These are phyloP conservation scores for Mnemiopsis leidyi DNA, from an alignment of 37 sponge, comb jelly and placozoan species.

Conservation along the genomic window DNA sequence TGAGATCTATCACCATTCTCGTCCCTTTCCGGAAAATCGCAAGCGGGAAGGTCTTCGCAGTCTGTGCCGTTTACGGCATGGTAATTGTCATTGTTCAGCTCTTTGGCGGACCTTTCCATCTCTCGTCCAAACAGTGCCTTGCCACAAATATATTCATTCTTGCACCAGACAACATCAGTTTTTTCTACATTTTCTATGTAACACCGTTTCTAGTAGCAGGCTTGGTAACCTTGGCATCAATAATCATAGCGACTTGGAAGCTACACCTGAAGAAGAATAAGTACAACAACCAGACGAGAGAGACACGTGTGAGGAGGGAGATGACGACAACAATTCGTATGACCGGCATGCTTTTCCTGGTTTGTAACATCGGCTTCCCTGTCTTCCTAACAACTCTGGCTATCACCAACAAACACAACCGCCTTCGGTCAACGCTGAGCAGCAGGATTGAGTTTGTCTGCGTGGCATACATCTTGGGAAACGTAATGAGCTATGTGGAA, in stretches of 20 bases:
- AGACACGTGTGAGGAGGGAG: not conserved
- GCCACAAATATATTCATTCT: slow-evolving; percentile 3
- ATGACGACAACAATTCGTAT: slow-evolving; percentile 27
- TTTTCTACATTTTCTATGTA: not conserved
- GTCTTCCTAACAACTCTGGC: not conserved
- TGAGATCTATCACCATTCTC: slow-evolving; percentile 28
- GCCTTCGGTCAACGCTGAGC: not conserved
- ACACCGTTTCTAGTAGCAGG: not conserved
- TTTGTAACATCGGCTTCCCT: slow-evolving; percentile 32
- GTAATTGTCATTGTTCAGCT: not conserved
- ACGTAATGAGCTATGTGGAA: not conserved
- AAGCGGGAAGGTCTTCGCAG: not conserved
- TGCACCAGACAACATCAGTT: slow-evolving; percentile 15
- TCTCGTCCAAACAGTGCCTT: not conserved
- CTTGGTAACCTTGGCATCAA: not conserved
- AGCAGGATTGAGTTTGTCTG: not conserved
- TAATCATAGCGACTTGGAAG: slow-evolving; percentile 23
- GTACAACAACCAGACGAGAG: slow-evolving; percentile 10
- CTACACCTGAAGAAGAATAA: not conserved
- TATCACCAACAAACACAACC: not conserved
- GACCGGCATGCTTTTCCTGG: slow-evolving; percentile 4
- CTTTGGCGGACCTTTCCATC: not conserved
- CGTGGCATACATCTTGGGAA: not conserved
- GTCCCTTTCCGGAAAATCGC: slow-evolving; percentile 30
- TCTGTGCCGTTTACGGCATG: not conserved